Evolutionary conservation across 2,888 invertebrate genomes (phyloP), one percentile per base, ranked within the genome.

Genomic region (Cantharis rufa): DNA sequence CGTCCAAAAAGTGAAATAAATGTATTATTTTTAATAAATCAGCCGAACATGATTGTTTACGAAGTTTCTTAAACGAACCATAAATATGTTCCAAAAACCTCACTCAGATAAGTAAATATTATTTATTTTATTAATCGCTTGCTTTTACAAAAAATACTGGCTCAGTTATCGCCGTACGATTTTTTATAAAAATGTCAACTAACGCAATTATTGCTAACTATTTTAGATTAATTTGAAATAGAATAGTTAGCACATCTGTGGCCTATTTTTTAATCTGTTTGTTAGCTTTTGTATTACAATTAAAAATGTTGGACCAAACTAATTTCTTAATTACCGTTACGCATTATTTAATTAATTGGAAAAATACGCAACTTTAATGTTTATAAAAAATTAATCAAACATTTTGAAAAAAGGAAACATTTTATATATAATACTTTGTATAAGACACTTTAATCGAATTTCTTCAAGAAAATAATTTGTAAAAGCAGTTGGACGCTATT

Each of bases 241-340:
- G 24, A 21, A 21, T 66, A 66, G n/a, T n/a, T n/a, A n/a, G 21
- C 16, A 66, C 64, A 66, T 66, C 64, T 66, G 64, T 66, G 64
- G n/a, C 64, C 64, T 66, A 66, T 66, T 66, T 66, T 66, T 21
- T n/a, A 66, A 66, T 66, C 48, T 66, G 13, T 66, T 66, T 16
- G 11, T 63, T 16, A 48, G 48, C 48, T 9, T 48, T n/a, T 48
- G n/a, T 48, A 48, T 48, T 48, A n/a, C 48, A 48, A 48, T 48
- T 48, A 48, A 48, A 48, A 48, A 48, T 48, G 48, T 48, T 48
- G 9, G 9, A 48, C 7, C 32, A 48, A 48, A n/a, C 48, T n/a
- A 48, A 48, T 48, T 48, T 48, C n/a, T 48, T 48, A 48, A 48
- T 48, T 48, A 48, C 48, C 48, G n/a, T 48, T 48, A 48, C 48